Evolutionary conservation across 2,113 vertebrate genomes (phyloP).

Genomic region (Spermophilus dauricus): DNA sequence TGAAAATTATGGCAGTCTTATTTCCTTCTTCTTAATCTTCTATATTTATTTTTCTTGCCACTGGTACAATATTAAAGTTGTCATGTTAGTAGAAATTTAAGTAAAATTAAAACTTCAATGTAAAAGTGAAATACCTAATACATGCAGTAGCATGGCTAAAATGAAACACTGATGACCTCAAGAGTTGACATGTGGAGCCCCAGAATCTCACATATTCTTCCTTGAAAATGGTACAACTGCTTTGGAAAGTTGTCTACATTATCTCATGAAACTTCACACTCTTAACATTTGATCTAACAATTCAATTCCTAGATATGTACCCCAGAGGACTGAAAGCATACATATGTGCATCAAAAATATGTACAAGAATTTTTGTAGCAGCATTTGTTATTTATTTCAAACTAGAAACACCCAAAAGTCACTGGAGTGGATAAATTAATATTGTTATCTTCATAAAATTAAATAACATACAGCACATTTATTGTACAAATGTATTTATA

Average conservation of each 20-base stretch:
- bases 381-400: constrained; percentile 9
- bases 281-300: neutral
- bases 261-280: neutral
- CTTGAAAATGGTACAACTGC: neutral
- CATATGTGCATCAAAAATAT: neutral
- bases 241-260: constrained; percentile 9
- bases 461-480: neutral
- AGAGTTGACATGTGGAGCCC: neutral
- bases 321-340: neutral
- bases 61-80: neutral
- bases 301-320: neutral
- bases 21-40: neutral
- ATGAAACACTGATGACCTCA: neutral
- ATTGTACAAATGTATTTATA: neutral
- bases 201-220: neutral
- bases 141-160: neutral
- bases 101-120: neutral
- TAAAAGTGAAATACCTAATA: neutral
- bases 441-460: neutral
- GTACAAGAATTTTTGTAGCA: neutral
- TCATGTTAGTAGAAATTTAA: neutral
- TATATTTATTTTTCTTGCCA: neutral
- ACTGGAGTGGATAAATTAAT: neutral
- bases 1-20: neutral
- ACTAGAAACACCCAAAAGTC: neutral